A percentile compares a stretch with the other conserved stretches of the same genome.
Conservation (phyloP, 2,797 vertebrate species). For the Antrozous pallidus region DNA sequence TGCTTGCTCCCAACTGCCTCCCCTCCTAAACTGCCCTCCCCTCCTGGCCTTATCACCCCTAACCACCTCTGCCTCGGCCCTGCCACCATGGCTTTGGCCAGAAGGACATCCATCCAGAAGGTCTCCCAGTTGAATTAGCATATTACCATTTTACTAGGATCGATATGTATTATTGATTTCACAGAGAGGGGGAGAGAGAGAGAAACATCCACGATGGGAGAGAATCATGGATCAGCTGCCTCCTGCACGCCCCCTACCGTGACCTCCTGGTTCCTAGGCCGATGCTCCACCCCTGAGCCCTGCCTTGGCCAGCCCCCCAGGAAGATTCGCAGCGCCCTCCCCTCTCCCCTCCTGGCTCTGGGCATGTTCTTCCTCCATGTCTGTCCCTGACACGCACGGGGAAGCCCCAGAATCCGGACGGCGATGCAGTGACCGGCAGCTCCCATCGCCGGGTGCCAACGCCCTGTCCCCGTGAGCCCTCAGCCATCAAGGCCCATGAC, state of each 20-base stretch:
- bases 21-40: no score
- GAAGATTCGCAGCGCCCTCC: background rate
- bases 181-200: background rate
- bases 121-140: no score
- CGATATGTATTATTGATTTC: background rate
- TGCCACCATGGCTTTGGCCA: no score
- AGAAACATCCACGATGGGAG: background rate
- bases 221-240: background rate
- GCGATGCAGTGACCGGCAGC: no score
- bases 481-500: background rate
- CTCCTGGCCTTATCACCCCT: no score
- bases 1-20: no score
- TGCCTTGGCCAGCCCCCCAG: no score
- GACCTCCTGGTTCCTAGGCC: background rate
- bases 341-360: background rate
- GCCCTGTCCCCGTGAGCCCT: background rate
- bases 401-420: background rate
- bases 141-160: no score
- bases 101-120: no score
- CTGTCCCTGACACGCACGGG: background rate
- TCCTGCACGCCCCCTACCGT: no score
- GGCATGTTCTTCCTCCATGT: background rate
- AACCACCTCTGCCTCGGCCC: no score
- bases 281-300: no score
- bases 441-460: fast-evolving